Evolutionary conservation across 2,113 vertebrate genomes (phyloP).

Genomic region (Candoia aspera): DNA sequence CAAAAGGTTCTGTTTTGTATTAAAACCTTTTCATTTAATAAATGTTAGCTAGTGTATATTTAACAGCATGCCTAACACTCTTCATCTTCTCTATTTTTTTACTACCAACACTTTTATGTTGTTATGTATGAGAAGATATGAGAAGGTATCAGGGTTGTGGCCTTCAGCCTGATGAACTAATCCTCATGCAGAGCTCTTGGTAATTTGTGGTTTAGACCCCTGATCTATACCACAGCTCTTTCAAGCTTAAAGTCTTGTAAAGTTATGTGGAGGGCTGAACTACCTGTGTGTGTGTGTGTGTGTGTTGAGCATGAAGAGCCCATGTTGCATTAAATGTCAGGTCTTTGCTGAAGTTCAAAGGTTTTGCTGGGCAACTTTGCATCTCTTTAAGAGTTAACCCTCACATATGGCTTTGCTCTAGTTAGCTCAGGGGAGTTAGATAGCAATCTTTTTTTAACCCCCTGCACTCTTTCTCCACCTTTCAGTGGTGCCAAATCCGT

Average conservation of each 20-base stretch:
- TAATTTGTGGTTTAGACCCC: background rate
- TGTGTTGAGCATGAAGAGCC: background rate
- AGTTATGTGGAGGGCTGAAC: background rate
- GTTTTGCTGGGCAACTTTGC: background rate
- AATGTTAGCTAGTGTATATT: background rate
- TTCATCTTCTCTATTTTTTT: background rate
- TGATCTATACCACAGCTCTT: background rate
- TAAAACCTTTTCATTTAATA: background rate
- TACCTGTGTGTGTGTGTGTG: background rate
- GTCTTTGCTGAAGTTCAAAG: background rate
- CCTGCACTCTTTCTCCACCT: slow-evolving; percentile 44
- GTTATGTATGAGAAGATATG: too few relatives aligned
- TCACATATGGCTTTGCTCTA: slow-evolving; percentile 43
- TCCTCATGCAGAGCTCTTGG: background rate
- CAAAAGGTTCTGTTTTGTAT: background rate
- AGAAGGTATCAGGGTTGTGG: background rate
- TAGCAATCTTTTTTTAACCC: slow-evolving; percentile 65
- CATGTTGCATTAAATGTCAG: background rate
- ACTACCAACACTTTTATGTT: background rate
- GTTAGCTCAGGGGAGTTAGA: slow-evolving; percentile 41
- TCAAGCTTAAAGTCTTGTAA: background rate
- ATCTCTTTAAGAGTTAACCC: slow-evolving; percentile 37
- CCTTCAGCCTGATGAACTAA: background rate
- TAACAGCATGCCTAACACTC: background rate
- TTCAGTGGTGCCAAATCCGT: slow-evolving; percentile 53